A percentile compares a stretch with the other conserved stretches of the same genome.
Evolutionary conservation across 2,113 vertebrate genomes (phyloP).

Genomic region (Rhea americana): DNA sequence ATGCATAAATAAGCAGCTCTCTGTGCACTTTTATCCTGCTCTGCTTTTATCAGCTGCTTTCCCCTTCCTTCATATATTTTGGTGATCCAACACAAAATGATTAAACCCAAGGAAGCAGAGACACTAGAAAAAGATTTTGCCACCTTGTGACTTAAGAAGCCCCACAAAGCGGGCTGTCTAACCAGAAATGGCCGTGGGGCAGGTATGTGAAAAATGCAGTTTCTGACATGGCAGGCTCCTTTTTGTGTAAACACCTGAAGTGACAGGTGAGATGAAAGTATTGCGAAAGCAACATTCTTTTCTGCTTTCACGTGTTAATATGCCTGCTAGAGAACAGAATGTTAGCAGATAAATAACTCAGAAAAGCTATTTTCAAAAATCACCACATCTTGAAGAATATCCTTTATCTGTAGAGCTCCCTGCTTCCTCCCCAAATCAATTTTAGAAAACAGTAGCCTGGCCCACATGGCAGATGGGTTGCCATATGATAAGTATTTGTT

Average conservation of each 20-base stretch:
- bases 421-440: neutral
- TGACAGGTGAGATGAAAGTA: slow-evolving; percentile 40
- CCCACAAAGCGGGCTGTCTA: neutral
- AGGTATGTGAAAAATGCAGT: slow-evolving; percentile 63
- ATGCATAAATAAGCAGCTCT: neutral
- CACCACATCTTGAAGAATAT: neutral
- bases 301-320: neutral
- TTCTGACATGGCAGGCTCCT: slow-evolving; percentile 30
- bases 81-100: neutral
- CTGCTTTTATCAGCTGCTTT: neutral
- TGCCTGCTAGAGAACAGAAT: neutral
- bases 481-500: neutral
- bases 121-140: neutral
- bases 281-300: neutral
- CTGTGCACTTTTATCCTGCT: neutral
- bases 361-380: neutral
- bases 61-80: neutral
- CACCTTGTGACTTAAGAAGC: neutral
- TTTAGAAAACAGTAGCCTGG: neutral
- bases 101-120: neutral
- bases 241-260: slow-evolving; percentile 12
- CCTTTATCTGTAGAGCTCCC: neutral
- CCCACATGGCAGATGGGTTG: neutral
- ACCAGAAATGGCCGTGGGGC: slow-evolving; percentile 29
- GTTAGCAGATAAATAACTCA: neutral